Evolutionary conservation across 2,888 invertebrate genomes (phyloP), one percentile per base, ranked within the genome.

Genomic region (Chrysodeixis includens): DNA sequence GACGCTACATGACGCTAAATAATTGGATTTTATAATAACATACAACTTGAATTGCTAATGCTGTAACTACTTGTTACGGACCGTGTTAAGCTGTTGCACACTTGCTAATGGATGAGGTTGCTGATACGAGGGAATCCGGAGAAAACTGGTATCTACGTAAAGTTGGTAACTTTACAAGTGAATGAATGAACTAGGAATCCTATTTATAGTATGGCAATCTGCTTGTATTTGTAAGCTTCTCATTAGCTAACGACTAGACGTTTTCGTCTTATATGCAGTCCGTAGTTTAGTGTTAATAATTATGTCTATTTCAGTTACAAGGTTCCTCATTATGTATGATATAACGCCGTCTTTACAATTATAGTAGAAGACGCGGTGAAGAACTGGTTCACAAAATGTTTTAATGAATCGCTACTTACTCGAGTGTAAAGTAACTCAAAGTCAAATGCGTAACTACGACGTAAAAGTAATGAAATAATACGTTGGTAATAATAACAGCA

Each of bases 1-100:
- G 70, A 69, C 74, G 75, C 32, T 16, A 58, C 63, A 55, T 49
- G 62, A 57, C 63, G 79, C 44, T 61, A 53, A 44, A 55, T 62
- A 44, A 55, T 62, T 49, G 30, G 35, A 74, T 56, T 66, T 59
- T 52, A 52, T 57, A 53, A 61, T 59, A 57, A 74, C 61, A 62
- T 60, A 46, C 74, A 49, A 40, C 35, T 74, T 67, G 52, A 51
- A 62, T 59, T 46, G 20, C n/a, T 58, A 65, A 71, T 55, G 65
- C 40, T 56, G 59, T 56, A 62, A 78, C 74, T 73, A 73, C 35
- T 49, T 72, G 26, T 56, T 51, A 12, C n/a, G 40, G 40, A 40
- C 30, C 46, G 22, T 16, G 40, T 44, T 58, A 16, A 56, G 54
- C 60, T 58, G 67, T 44, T 56, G 26, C 16, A 30, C 20, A 30